Evolutionary conservation across 2,797 vertebrate genomes (phyloP).

Genomic region (Nasua narica): DNA sequence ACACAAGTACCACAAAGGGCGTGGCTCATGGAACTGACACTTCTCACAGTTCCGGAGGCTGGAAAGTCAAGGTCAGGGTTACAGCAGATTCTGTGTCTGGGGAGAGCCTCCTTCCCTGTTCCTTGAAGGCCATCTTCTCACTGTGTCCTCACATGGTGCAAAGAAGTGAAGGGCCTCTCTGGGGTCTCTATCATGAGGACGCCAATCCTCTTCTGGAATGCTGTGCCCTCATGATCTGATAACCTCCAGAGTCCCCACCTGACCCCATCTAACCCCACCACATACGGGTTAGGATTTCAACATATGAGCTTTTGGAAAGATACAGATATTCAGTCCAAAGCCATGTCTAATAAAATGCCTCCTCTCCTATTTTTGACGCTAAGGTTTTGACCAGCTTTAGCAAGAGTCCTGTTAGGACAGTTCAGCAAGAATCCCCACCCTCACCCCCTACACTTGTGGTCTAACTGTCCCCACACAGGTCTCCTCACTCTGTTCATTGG

Average conservation of each 20-base stretch:
- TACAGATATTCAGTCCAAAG: not conserved
- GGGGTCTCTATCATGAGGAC: not conserved
- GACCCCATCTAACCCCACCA: not conserved
- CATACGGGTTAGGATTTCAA: not conserved
- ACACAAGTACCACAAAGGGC: not conserved
- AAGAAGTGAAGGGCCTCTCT: not conserved
- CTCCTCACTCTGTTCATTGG: not conserved
- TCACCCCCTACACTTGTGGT: rapidly evolving
- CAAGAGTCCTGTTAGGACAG: not conserved
- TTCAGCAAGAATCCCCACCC: not conserved
- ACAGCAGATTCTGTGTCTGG: not conserved
- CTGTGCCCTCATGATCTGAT: not conserved
- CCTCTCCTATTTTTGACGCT: no score
- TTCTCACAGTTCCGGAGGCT: not conserved
- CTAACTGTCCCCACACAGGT: not conserved
- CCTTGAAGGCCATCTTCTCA: not conserved
- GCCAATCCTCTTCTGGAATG: not conserved
- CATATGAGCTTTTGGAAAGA: rapidly evolving
- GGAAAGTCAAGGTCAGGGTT: no score
- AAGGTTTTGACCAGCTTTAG: not conserved
- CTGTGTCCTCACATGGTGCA: not conserved
- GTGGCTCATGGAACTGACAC: no score
- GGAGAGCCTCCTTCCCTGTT: not conserved
- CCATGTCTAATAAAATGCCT: not conserved
- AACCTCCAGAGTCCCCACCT: not conserved